A percentile compares a stretch with the other conserved stretches of the same genome.
phyloP scores from a whole-genome alignment of 2,113 vertebrate genomes.

The Progne subis region DNA sequence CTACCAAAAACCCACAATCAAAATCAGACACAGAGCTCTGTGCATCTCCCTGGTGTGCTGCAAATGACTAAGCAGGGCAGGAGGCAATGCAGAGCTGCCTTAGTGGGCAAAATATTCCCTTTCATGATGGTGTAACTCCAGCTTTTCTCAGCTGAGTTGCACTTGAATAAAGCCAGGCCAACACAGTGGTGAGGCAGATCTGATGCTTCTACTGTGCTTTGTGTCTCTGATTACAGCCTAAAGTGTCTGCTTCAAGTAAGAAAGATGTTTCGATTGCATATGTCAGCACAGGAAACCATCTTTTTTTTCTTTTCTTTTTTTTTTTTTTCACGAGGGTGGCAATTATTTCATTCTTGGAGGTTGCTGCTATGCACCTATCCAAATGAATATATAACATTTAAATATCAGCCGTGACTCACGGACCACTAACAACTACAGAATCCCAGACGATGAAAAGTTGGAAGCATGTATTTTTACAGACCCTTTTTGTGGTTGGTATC shows the following conservation, averaged over 20 bases:
- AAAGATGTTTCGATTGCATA: neutral
- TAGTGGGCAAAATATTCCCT: neutral
- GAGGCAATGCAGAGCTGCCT: neutral
- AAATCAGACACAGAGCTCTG: neutral
- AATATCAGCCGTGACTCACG: neutral
- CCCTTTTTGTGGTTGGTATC: constrained; percentile 29
- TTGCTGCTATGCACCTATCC: neutral
- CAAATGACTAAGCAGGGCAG: neutral
- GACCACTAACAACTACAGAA: constrained; percentile 29
- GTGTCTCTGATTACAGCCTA: neutral
- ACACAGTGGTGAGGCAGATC: neutral
- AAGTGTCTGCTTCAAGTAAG: neutral
- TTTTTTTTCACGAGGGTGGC: neutral
- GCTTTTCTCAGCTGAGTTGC: neutral
- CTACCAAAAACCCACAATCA: neutral
- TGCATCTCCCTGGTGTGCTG: neutral
- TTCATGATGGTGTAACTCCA: neutral
- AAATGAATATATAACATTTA: neutral
- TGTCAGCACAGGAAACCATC: neutral
- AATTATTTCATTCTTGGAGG: neutral
- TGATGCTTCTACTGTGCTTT: neutral
- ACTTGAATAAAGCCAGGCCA: neutral
- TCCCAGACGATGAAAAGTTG: constrained; percentile 32
- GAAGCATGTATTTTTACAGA: constrained; percentile 16
- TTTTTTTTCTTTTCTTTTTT: neutral